Base-by-base conservation (phyloP, 2,113 vertebrate genomes). In the Chaenocephalus aceratus region DNA sequence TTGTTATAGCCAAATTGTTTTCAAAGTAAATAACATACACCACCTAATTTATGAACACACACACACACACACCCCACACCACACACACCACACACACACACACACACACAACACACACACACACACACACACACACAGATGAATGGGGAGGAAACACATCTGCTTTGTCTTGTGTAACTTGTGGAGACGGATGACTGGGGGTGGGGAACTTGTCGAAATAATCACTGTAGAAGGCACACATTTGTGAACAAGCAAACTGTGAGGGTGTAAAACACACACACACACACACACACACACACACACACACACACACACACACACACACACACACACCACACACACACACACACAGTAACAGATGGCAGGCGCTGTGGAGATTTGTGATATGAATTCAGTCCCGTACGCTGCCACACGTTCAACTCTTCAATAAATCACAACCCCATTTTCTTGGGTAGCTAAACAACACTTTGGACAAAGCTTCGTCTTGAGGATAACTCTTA, bases 311-410 rank as follows among this genome's bases (percentile, higher is more conserved):
- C 18, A 48, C 16, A 45, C 46, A 61, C 14, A 34, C 53, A 49
- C 21, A 64, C 61, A 46, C 36, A 56, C 21, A 21, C 61, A 57
- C 52, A 51, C 45, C 44, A 52, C 18, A 58, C 49, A 63, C 46
- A 61, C 3, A 45, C 58, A 54, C 34, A 53, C 61, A 56, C 52
- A 21, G 21, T 21, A 21, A 49, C 44, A 72, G 49, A 80, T 73
- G 69, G 62, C 46, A 66, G 45, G 59, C 34, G 16, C 45, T 79
- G 56, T 75, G 63, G 21, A 56, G 41, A 63, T 75, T 63, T 70
- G 44, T 64, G 58, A 49, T 64, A 57, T 44, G 58, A 21, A 58
- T 75, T 69, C 65, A 57, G 26, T 57, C 30, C 51, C 45, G 21
- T 64, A 15, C 4, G 1, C 34, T 34, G 46, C 3, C 7, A 49